Percentiles rank a stretch among this genome's conserved stretches.
These are phyloP conservation scores for Chrysolina oricalcia DNA, from an alignment of 2,888 invertebrate species.

Conservation along the genomic window DNA sequence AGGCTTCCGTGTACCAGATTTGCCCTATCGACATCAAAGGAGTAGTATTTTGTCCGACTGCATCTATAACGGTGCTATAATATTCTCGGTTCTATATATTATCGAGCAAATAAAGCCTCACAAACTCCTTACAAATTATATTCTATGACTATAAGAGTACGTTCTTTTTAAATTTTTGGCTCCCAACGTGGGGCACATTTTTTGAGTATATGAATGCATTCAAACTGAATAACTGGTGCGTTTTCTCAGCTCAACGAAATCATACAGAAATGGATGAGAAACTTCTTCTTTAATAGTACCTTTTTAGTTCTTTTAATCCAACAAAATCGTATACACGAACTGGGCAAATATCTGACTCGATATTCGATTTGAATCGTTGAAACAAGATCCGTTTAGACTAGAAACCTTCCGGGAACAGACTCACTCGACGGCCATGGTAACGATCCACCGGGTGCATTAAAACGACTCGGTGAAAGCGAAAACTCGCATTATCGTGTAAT, in stretches of 20 bases:
- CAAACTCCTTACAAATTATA: too few species aligned
- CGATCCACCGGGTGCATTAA: conserved; percentile 18
- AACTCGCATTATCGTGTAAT: conserved; percentile 22
- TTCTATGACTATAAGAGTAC: too few species aligned
- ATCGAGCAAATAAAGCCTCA: too few species aligned
- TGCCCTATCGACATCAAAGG: too few species aligned
- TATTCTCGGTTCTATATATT: too few species aligned
- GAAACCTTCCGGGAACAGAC: conserved; percentile 4
- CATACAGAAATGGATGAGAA: too few species aligned
- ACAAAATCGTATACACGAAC: not conserved
- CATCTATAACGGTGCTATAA: too few species aligned
- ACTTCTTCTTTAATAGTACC: not conserved
- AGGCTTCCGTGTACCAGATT: too few species aligned
- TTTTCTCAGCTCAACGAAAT: too few species aligned
- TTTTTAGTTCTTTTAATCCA: not conserved
- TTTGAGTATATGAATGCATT: not conserved
- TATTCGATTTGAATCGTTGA: not conserved
- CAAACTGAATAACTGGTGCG: not conserved
- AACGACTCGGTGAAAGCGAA: conserved; percentile 11
- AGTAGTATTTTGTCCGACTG: too few species aligned
- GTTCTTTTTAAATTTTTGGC: not conserved
- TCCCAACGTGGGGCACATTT: not conserved
- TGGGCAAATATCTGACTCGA: not conserved
- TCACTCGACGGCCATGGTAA: conserved; percentile 3
- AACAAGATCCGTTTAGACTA: not conserved